Percentiles rank a stretch among this genome's conserved stretches.
phyloP scores from a whole-genome alignment of 2,888 invertebrate species.

The Meta bourneti region DNA sequence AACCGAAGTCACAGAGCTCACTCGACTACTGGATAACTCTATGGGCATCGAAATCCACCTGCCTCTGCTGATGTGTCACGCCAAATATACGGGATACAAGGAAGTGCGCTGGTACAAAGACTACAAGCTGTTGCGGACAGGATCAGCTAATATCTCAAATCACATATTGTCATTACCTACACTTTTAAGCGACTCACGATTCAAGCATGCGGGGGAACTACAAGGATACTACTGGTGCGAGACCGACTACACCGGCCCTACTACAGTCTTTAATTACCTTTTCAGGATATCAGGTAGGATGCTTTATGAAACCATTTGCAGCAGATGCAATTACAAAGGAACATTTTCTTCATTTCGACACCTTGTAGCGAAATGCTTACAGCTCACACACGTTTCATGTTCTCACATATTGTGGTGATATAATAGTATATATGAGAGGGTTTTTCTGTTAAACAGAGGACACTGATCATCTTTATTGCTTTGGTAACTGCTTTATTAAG shows the following conservation, averaged over 20 bases:
- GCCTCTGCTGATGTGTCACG: constrained; percentile 48
- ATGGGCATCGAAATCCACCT: constrained; percentile 17
- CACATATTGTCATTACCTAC: constrained; percentile 19
- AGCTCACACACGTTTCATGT: too few species aligned
- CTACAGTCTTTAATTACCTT: constrained; percentile 24
- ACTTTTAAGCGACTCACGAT: not conserved
- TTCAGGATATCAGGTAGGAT: constrained; percentile 47
- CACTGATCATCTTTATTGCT: too few species aligned
- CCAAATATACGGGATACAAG: constrained; percentile 48
- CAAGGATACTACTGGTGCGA: constrained; percentile 74
- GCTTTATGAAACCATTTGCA: too few species aligned
- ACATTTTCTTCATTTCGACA: too few species aligned
- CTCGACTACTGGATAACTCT: constrained; percentile 4
- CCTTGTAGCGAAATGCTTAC: too few species aligned
- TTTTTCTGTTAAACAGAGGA: too few species aligned
- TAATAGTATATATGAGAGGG: too few species aligned
- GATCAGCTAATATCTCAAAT: not conserved
- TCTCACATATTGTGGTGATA: too few species aligned
- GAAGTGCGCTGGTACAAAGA: constrained; percentile 67
- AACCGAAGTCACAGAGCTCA: constrained; percentile 49
- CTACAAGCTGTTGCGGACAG: constrained; percentile 11
- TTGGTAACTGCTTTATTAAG: too few species aligned
- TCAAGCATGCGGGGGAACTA: constrained; percentile 33
- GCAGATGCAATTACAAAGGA: too few species aligned
- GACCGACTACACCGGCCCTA: constrained; percentile 23